Conservation (phyloP, 2,888 invertebrate genomes). For the Calliopum simillimum region DNA sequence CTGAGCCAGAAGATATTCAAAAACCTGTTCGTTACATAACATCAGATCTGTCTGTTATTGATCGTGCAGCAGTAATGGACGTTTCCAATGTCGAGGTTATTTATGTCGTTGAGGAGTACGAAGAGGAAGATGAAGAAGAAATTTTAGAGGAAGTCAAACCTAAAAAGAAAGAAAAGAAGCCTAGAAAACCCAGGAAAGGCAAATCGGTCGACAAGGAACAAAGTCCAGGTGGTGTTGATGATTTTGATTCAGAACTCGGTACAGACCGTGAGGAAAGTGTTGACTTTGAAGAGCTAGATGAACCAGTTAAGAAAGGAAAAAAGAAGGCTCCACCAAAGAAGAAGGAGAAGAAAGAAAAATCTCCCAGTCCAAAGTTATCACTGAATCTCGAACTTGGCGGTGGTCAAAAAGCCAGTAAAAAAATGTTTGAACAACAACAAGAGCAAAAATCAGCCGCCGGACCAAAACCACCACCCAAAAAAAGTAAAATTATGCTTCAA, state of each 20-base stretch:
- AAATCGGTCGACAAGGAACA: conserved; percentile 58
- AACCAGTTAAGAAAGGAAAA: conserved; percentile 59
- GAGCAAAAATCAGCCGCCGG: conserved; percentile 48
- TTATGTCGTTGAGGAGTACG: conserved; percentile 67
- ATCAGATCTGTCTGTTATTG: conserved; percentile 66
- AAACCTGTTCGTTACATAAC: conserved; percentile 67
- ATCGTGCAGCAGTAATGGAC: conserved; percentile 68
- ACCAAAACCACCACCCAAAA: conserved; percentile 65
- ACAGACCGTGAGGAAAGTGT: conserved; percentile 61
- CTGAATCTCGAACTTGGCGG: conserved; percentile 65
- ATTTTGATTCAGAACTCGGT: conserved; percentile 46
- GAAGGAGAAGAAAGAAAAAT: conserved; percentile 64
- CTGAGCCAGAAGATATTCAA: conserved; percentile 61
- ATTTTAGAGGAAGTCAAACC: conserved; percentile 60
- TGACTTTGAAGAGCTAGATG: conserved; percentile 58
- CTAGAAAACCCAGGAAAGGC: conserved; percentile 52
- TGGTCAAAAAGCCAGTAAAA: conserved; percentile 63
- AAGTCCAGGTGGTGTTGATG: conserved; percentile 49
- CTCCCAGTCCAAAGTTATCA: conserved; percentile 63
- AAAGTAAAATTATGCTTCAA: conserved; percentile 64
- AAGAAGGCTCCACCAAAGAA: conserved; percentile 62
- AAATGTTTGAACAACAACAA: conserved; percentile 62
- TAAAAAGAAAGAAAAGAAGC: conserved; percentile 56
- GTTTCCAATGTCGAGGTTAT: conserved; percentile 68
- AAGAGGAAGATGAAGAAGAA: conserved; percentile 63